Percentiles rank a stretch among this genome's conserved stretches.
phyloP scores from a whole-genome alignment of 2,797 vertebrate species.

The Sebastes goodei region DNA sequence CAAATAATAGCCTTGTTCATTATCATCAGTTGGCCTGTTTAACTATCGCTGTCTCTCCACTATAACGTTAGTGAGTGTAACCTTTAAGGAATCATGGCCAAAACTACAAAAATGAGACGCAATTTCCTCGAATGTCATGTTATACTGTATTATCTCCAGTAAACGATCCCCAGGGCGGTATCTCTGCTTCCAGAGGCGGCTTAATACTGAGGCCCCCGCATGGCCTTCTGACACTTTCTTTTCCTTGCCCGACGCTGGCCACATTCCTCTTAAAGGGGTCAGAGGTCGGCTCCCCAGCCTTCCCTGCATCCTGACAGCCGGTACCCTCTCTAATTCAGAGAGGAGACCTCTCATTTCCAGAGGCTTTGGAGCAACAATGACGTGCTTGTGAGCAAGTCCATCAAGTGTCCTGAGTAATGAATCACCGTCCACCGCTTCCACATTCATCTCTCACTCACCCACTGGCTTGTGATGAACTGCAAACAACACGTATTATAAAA shows the following conservation, averaged over 20 bases:
- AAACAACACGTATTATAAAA: slow-evolving; percentile 29
- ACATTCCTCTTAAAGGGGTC: slow-evolving; percentile 66
- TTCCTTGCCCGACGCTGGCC: slow-evolving; percentile 34
- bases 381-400: slow-evolving; percentile 60
- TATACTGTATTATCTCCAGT: slow-evolving; percentile 33
- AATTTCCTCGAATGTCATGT: slow-evolving; percentile 39
- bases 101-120: slow-evolving; percentile 15
- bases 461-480: slow-evolving; percentile 6
- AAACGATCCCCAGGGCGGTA: slow-evolving; percentile 34
- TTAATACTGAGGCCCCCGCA: slow-evolving; percentile 37
- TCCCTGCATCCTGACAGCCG: slow-evolving; percentile 60
- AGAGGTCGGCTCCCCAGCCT: slow-evolving; percentile 54
- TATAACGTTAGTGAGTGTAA: background rate
- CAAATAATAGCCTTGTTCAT: no score
- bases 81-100: background rate
- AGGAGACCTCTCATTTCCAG: slow-evolving; percentile 63
- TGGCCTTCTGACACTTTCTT: slow-evolving; percentile 40
- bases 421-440: slow-evolving; percentile 34
- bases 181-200: slow-evolving; percentile 30
- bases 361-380: slow-evolving; percentile 58
- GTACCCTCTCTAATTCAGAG: slow-evolving; percentile 61
- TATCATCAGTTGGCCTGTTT: no score
- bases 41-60: background rate
- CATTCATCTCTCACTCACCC: slow-evolving; percentile 7
- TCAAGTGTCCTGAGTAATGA: slow-evolving; percentile 63